A percentile compares a stretch with the other conserved stretches of the same genome.
Evolutionary conservation across 2,888 invertebrate species (phyloP).

Genomic region (Drosophila subsilvestris): DNA sequence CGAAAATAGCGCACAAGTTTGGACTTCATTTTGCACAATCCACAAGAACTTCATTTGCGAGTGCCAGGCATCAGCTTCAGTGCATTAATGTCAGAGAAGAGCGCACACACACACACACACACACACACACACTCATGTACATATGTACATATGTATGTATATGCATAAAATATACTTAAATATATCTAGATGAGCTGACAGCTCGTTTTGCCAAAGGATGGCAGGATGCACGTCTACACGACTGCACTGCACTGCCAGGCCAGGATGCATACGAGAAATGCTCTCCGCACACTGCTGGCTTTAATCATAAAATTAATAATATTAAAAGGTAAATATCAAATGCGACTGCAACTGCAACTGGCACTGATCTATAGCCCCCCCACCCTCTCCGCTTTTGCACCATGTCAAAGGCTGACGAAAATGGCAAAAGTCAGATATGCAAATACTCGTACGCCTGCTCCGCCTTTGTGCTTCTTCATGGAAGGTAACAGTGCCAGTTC

Average conservation of each 20-base stretch:
- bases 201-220: constrained; percentile 50
- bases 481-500: no score
- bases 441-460: no score
- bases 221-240: constrained; percentile 29
- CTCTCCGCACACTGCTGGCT: constrained; percentile 46
- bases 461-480: no score
- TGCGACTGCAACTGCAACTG: constrained; percentile 65
- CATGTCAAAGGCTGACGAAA: not conserved
- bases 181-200: constrained; percentile 46
- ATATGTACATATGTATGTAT: constrained; percentile 2
- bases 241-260: no score
- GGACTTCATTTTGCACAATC: constrained; percentile 68
- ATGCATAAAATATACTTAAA: no score
- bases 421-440: not conserved
- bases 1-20: constrained; percentile 54
- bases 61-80: constrained; percentile 43
- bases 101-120: constrained; percentile 9
- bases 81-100: constrained; percentile 49
- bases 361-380: constrained; percentile 63
- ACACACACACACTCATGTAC: not conserved
- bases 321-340: constrained; percentile 75
- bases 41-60: constrained; percentile 75
- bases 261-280: constrained; percentile 37
- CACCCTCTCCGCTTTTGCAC: not conserved
- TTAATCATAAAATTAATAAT: constrained; percentile 72